Base-by-base conservation (phyloP, 1,140 invertebrate genomes). In the Capitella teleta region DNA sequence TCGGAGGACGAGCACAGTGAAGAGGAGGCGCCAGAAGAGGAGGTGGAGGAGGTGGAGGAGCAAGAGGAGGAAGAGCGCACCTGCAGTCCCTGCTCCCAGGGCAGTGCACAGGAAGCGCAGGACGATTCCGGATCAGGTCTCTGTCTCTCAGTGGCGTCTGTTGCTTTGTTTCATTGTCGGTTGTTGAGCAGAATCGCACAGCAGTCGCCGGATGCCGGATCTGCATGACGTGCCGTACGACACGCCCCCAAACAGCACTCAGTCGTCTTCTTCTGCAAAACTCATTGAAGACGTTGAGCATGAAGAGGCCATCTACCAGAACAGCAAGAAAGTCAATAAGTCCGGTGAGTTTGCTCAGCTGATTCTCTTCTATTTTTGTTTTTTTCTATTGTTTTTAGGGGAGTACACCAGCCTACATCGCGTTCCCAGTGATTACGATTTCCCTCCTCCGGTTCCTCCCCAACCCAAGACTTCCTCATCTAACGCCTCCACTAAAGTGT, bases 231-330 rank as follows among this genome's bases (percentile, higher is more conserved):
- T 52, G 16, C 51, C 51, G 12, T 52, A 52, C 37, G 51, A 52
- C 45, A 52, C 43, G 30, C 51, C 51, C 12, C 51, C 51, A 8
- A 47, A 52, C 37, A 45, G 47, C 45, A 52, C 43, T 24, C 51
- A 44, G 2, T 40, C 38, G 38, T 40, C 38, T 18, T 40, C 38
- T 2, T 12, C 47, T 8, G 61, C 67, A 5, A 69, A 72, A 52
- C 58, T 40, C 38, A 40, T 40, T 8, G 38, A 72, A 36, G 63
- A 61, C 21, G 63, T 69, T 37, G 64, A 71, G 25, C 57, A 56
- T 3, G 74, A 78, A 50, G 77, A 79, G 51, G 77, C 77, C 24
- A 76, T 73, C 54, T 79, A 79, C 54, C 77, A 78, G 49, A 79
- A 79, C 55, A n/a, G n/a, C n/a, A n/a, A n/a, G n/a, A n/a, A n/a